Evolutionary conservation across 2,113 vertebrate genomes (phyloP).

Genomic region (Oryzias melastigma): DNA sequence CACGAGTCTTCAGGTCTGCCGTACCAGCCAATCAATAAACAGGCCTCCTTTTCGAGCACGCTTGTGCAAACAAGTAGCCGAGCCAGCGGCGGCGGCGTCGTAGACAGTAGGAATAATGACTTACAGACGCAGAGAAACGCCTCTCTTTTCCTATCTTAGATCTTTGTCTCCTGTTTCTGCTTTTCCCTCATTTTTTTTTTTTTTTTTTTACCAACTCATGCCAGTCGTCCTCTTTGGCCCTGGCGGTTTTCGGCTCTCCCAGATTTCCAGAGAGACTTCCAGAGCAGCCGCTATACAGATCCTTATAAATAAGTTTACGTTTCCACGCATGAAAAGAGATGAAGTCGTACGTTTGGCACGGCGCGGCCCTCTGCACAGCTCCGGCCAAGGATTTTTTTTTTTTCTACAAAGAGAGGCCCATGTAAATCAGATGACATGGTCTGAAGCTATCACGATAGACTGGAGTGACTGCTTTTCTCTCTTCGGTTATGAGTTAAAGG

Average conservation of each 20-base stretch:
- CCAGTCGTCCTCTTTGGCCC: conserved; percentile 17
- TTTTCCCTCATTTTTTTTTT: conserved; percentile 2
- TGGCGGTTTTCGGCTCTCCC: background rate
- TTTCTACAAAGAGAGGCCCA: conserved; percentile 14
- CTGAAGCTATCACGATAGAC: conserved; percentile 46
- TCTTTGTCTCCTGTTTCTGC: conserved; percentile 14
- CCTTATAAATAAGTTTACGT: conserved; percentile 25
- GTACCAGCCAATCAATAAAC: conserved; percentile 83
- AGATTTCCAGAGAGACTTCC: conserved; percentile 10
- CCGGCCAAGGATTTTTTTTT: conserved; percentile 16
- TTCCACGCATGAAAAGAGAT: conserved; percentile 18
- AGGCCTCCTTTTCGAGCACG: conserved; percentile 74
- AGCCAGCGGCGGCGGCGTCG: conserved; percentile 40
- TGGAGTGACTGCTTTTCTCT: conserved; percentile 22
- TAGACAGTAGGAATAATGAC: conserved; percentile 33
- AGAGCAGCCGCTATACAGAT: conserved; percentile 29
- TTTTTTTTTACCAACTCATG: background rate
- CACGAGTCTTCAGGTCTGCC: conserved; percentile 74
- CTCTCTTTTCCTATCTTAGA: conserved; percentile 39
- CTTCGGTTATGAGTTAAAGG: conserved; percentile 54
- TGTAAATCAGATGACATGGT: conserved; percentile 63
- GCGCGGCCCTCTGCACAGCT: conserved; percentile 13
- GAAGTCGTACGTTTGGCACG: conserved; percentile 25
- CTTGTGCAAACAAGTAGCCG: conserved; percentile 76
- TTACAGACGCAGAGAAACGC: conserved; percentile 48